Evolutionary conservation across 2,888 invertebrate species (phyloP), one percentile per base, ranked within the genome.

Genomic region (Aporophyla lueneburgensis): DNA sequence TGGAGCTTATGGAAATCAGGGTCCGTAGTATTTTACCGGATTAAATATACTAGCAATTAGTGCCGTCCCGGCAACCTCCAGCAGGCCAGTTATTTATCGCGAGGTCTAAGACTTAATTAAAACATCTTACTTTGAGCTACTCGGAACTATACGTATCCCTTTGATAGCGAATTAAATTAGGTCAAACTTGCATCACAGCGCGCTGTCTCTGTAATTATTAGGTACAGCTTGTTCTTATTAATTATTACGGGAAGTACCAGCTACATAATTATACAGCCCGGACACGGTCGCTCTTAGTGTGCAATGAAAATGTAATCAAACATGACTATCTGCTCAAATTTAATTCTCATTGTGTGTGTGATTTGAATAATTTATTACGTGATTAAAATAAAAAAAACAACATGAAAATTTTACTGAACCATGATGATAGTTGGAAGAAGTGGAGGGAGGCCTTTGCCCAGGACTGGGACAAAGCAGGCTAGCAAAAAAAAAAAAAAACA

Each of bases 11-110:
- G 96, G 95, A 96, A 96, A 96, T 96, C 95, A 95, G 94, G 94
- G 93, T 89, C 93, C 92, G 92, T 92, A 93, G 94, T 95, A 95
- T 95, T 96, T 96, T 94, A 95, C 94, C 90, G 95, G 96, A 96
- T 96, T 96, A 96, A 95, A 96, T 96, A 95, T 95, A 96, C 94
- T 95, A 93, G 95, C 95, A 96, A 96, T 96, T 96, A 96, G 96
- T 95, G 94, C 93, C 92, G 92, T 91, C 93, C 94, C 91, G 89
- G 92, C 91, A 83, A 88, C 78, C 86, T 92, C 92, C 91, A 91
- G 89, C 90, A 86, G 88, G 91, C 92, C 92, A 94, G 95, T 95
- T 96, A 95, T 96, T 96, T 96, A 96, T 96, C 92, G 95, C 93
- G 89, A 94, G 94, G 94, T 92, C 95, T 95, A 93, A 94, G 94